Percentiles rank a stretch among this genome's conserved stretches.
These are phyloP conservation scores for Drosophila testacea DNA, from an alignment of 2,888 invertebrate species.

Conservation along the genomic window DNA sequence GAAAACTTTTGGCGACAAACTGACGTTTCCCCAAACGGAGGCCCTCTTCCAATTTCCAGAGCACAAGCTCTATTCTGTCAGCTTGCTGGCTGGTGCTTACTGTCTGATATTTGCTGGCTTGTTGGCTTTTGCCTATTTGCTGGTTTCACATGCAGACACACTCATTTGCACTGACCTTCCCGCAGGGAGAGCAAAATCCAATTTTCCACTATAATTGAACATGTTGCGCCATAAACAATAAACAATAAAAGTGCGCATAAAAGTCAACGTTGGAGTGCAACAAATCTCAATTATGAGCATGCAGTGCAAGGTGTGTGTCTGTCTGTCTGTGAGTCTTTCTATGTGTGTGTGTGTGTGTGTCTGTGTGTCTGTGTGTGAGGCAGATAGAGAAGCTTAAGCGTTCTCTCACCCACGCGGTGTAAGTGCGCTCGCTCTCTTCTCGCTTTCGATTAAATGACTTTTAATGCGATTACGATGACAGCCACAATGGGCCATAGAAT, in stretches of 20 bases:
- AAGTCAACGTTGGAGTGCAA: slow-evolving; percentile 70
- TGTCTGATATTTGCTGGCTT: slow-evolving; percentile 4
- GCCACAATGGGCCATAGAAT: slow-evolving; percentile 41
- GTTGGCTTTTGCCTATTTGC: slow-evolving; percentile 7
- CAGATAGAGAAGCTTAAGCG: slow-evolving; percentile 24
- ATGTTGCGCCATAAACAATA: slow-evolving; percentile 75
- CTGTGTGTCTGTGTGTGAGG: slow-evolving; percentile 11
- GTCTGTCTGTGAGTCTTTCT: slow-evolving; percentile 5
- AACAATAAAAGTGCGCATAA: slow-evolving; percentile 74
- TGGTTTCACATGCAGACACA: slow-evolving; percentile 15
- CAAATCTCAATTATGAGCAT: slow-evolving; percentile 77
- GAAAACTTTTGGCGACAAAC: slow-evolving; percentile 57
- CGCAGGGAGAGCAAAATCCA: slow-evolving; percentile 55
- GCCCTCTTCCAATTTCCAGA: slow-evolving; percentile 15
- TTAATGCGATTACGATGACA: slow-evolving; percentile 69
- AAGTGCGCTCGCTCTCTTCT: slow-evolving; percentile 27
- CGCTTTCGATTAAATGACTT: slow-evolving; percentile 77
- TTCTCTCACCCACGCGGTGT: slow-evolving; percentile 26
- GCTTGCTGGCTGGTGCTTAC: neutral
- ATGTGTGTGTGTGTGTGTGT: slow-evolving; percentile 27
- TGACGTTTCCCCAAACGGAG: slow-evolving; percentile 15
- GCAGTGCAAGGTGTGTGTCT: slow-evolving; percentile 43
- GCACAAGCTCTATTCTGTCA: slow-evolving; percentile 7
- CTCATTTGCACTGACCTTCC: slow-evolving; percentile 33
- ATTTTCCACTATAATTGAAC: slow-evolving; percentile 76